A percentile compares a stretch with the other conserved stretches of the same genome.
Conservation (phyloP, 2,888 invertebrate genomes). For the Conops quadrifasciatus region DNA sequence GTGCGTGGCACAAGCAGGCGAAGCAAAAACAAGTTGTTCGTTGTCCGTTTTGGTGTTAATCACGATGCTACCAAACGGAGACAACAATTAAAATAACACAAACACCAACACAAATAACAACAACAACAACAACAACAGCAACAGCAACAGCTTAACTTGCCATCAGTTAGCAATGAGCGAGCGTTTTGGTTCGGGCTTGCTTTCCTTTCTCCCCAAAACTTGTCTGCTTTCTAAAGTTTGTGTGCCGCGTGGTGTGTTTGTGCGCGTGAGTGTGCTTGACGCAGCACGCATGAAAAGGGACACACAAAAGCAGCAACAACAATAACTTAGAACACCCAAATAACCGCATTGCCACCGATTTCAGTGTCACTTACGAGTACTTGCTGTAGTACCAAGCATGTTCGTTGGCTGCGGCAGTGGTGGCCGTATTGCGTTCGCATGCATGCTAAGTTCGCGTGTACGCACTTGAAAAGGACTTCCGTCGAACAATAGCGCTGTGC, state of each 20-base stretch:
- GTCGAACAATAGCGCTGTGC: slow-evolving; percentile 1
- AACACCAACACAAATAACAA: background rate
- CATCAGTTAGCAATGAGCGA: slow-evolving; percentile 15
- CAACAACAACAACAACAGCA: background rate
- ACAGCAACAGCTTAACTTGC: slow-evolving; percentile 16
- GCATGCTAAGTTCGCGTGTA: slow-evolving; percentile 25
- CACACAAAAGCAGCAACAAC: slow-evolving; percentile 39
- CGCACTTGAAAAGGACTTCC: slow-evolving; percentile 32
- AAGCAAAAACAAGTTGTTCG: background rate
- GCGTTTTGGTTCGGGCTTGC: background rate
- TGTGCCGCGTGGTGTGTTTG: background rate
- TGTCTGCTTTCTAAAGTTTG: background rate
- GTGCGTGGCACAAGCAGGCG: background rate
- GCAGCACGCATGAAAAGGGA: slow-evolving; percentile 27
- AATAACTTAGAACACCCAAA: slow-evolving; percentile 39
- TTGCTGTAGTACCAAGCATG: background rate
- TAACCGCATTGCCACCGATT: slow-evolving; percentile 21
- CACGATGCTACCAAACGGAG: slow-evolving; percentile 4
- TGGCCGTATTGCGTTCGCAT: background rate
- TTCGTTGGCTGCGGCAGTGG: background rate
- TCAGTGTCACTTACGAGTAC: slow-evolving; percentile 20
- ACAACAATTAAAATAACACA: background rate
- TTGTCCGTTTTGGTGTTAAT: background rate
- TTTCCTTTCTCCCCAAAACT: background rate
- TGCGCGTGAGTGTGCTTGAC: background rate